Percentiles rank a stretch among this genome's conserved stretches.
Evolutionary conservation across 2,888 invertebrate species (phyloP).

Genomic region (Aleiodes testaceus): DNA sequence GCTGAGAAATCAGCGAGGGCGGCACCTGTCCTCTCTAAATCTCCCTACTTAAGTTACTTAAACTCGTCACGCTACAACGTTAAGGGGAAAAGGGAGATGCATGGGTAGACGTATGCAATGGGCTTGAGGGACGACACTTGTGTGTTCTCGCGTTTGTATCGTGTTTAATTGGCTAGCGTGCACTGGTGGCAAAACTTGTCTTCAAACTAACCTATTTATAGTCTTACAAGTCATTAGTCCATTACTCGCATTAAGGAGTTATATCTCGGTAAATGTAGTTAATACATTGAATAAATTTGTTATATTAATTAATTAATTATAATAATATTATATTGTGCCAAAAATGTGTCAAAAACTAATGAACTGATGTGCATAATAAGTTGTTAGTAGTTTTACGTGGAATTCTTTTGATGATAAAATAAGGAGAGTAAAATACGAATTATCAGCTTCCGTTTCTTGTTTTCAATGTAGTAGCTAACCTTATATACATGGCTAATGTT

Average conservation of each 20-base stretch:
- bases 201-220: slow-evolving; percentile 66
- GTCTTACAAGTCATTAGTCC: slow-evolving; percentile 62
- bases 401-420: slow-evolving; percentile 26
- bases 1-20: slow-evolving; percentile 40
- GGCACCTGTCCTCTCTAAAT: slow-evolving; percentile 71
- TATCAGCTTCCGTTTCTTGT: slow-evolving; percentile 43
- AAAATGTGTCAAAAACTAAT: slow-evolving; percentile 18
- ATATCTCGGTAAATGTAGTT: slow-evolving; percentile 37
- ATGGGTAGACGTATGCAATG: slow-evolving; percentile 17
- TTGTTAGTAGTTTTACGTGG: slow-evolving; percentile 10
- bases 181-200: slow-evolving; percentile 50
- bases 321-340: not conserved
- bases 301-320: not conserved
- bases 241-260: slow-evolving; percentile 62
- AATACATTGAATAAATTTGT: slow-evolving; percentile 12
- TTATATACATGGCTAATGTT: slow-evolving; percentile 62
- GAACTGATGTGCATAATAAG: slow-evolving; percentile 24
- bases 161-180: slow-evolving; percentile 69
- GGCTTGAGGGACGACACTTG: slow-evolving; percentile 44
- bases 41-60: slow-evolving; percentile 66
- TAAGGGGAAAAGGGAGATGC: slow-evolving; percentile 30
- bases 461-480: slow-evolving; percentile 15
- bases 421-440: slow-evolving; percentile 11
- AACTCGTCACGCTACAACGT: slow-evolving; percentile 58
- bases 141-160: slow-evolving; percentile 57